Percentiles rank a stretch among this genome's conserved stretches.
Conservation (phyloP, 37 sponge, comb jelly and placozoan genomes). For the Chondrosia reniformis region DNA sequence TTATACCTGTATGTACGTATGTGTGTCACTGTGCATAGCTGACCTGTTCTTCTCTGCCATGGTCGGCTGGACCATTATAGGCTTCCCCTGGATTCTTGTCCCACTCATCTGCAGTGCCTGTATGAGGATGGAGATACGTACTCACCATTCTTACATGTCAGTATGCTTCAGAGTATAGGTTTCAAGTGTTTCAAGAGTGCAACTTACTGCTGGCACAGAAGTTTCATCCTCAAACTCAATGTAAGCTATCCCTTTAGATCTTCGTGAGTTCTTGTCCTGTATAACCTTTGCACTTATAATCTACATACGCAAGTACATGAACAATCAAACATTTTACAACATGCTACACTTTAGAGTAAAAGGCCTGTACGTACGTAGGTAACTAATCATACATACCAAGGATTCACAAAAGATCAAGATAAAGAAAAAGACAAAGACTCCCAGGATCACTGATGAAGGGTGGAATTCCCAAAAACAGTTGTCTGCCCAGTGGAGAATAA, state of each 20-base stretch:
- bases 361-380: no score
- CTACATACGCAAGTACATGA: no score
- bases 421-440: no score
- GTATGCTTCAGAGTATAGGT: neutral
- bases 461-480: no score
- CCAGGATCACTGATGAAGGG: no score
- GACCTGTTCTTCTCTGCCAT: slow-evolving; percentile 96
- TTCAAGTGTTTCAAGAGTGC: neutral
- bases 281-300: slow-evolving; percentile 86
- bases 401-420: no score
- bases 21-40: neutral
- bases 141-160: neutral
- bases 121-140: neutral
- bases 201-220: slow-evolving; percentile 45
- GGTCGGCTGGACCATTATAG: slow-evolving; percentile 93
- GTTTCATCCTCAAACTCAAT: slow-evolving; percentile 85
- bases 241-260: slow-evolving; percentile 98
- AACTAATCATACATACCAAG: no score
- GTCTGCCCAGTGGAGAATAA: no score
- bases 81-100: slow-evolving; percentile 81
- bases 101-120: slow-evolving; percentile 79
- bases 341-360: no score
- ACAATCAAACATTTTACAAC: no score
- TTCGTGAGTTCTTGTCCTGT: slow-evolving; percentile 87
- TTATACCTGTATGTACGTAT: neutral